Conservation (phyloP, 1,140 invertebrate genomes). For the Latrodectus geometricus region DNA sequence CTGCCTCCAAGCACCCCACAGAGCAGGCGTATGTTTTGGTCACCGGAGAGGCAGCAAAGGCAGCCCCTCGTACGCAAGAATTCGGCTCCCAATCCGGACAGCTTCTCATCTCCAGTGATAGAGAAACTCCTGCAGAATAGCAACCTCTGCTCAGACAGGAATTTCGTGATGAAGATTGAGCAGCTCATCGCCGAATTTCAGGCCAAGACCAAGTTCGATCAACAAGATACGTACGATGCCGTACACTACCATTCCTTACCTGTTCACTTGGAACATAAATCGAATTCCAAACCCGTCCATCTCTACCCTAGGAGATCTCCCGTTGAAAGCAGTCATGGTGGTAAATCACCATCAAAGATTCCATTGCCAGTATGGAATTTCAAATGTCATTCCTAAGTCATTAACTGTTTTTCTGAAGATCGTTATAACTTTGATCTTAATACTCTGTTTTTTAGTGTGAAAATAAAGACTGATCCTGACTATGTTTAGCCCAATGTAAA, state of each 20-base stretch:
- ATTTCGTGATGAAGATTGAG: conserved; percentile 48
- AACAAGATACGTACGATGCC: not conserved
- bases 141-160: conserved; percentile 41
- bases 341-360: conserved; percentile 49
- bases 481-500: too few relatives aligned
- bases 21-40: conserved; percentile 43
- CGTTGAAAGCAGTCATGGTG: not conserved
- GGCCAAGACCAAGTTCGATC: conserved; percentile 30
- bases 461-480: not conserved
- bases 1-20: not conserved
- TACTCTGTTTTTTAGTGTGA: not conserved
- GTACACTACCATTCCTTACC: conserved; percentile 29
- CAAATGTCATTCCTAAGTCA: conserved; percentile 39
- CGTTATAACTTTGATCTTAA: not conserved
- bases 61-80: conserved; percentile 21
- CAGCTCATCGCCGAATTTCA: conserved; percentile 45
- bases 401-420: not conserved
- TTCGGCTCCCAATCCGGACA: not conserved
- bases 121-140: conserved; percentile 49
- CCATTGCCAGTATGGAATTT: conserved; percentile 40
- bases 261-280: not conserved
- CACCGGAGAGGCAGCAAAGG: conserved; percentile 21
- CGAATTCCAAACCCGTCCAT: not conserved
- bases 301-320: conserved; percentile 25
- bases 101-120: conserved; percentile 11